These are phyloP conservation scores for Scophthalmus maximus DNA, from an alignment of 2,113 vertebrate species.

Conservation along the genomic window DNA sequence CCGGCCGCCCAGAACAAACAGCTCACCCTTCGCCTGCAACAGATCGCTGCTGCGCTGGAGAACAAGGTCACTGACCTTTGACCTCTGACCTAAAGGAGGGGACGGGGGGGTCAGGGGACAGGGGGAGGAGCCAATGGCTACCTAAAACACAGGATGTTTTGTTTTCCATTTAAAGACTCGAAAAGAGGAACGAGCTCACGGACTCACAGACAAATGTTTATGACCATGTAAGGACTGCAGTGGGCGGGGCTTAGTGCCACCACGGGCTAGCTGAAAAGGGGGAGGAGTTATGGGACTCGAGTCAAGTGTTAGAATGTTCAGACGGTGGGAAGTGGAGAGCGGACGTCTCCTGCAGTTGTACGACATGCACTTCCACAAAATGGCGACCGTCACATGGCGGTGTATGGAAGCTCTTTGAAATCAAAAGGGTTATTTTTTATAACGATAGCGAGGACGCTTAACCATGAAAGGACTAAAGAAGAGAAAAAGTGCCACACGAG, in stretches of 20 bases:
- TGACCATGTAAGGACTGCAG: conserved; percentile 32
- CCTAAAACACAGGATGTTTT: conserved; percentile 39
- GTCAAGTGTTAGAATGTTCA: conserved; percentile 12
- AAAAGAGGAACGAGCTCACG: conserved; percentile 21
- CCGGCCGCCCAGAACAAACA: conserved; percentile 96
- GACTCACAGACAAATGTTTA: conserved; percentile 50
- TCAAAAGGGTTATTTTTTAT: conserved; percentile 57
- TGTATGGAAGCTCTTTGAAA: conserved; percentile 26
- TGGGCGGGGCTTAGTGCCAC: conserved; percentile 32
- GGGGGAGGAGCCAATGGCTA: conserved; percentile 22
- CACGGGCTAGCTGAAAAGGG: conserved; percentile 29
- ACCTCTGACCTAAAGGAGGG: conserved; percentile 63
- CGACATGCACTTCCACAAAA: conserved; percentile 1
- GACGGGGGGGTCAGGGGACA: no score
- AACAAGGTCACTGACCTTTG: conserved; percentile 99
- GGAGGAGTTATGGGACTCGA: conserved; percentile 15
- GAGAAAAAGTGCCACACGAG: conserved; percentile 7
- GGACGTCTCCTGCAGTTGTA: background rate
- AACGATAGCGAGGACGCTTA: conserved; percentile 1
- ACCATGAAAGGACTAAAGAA: conserved; percentile 8
- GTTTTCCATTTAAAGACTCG: conserved; percentile 38
- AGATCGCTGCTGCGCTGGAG: conserved; percentile 96
- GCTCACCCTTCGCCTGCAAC: conserved; percentile 95
- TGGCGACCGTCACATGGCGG: background rate
- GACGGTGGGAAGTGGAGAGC: no score